phyloP scores from a whole-genome alignment of 1,140 invertebrate genomes.

The Drosophila lacteicornis region DNA sequence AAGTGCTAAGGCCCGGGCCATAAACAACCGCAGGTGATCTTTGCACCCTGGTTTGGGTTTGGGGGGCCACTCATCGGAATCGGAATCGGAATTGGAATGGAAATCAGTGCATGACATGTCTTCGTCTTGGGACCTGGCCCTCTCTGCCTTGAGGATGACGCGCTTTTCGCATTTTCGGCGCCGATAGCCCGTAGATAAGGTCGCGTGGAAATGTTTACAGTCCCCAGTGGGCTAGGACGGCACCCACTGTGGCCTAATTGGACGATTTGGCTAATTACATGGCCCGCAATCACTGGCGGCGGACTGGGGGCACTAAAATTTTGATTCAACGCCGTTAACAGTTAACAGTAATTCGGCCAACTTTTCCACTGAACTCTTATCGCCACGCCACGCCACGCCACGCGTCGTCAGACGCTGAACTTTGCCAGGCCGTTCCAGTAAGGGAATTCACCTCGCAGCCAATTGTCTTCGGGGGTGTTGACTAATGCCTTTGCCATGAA shows the following conservation, averaged over 20 bases:
- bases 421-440: conserved; percentile 9
- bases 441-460: conserved; percentile 40
- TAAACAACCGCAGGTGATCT: neutral
- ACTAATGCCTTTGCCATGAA: conserved; percentile 45
- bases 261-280: conserved; percentile 14
- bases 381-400: neutral
- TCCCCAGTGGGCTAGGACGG: neutral
- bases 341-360: conserved; percentile 41
- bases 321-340: conserved; percentile 37
- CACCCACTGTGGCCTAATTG: conserved; percentile 15
- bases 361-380: conserved; percentile 58
- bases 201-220: conserved; percentile 29
- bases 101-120: no score
- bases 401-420: conserved; percentile 43
- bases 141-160: conserved; percentile 17
- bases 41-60: conserved; percentile 2
- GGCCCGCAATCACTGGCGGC: neutral
- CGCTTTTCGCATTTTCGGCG: conserved; percentile 1
- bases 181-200: conserved; percentile 18
- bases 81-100: neutral
- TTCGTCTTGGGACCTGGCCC: no score
- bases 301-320: conserved; percentile 10
- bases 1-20: no score
- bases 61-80: conserved; percentile 2
- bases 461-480: conserved; percentile 44